Base-by-base conservation (phyloP, 2,113 vertebrate species). In the human (Homo sapiens) region DNA sequence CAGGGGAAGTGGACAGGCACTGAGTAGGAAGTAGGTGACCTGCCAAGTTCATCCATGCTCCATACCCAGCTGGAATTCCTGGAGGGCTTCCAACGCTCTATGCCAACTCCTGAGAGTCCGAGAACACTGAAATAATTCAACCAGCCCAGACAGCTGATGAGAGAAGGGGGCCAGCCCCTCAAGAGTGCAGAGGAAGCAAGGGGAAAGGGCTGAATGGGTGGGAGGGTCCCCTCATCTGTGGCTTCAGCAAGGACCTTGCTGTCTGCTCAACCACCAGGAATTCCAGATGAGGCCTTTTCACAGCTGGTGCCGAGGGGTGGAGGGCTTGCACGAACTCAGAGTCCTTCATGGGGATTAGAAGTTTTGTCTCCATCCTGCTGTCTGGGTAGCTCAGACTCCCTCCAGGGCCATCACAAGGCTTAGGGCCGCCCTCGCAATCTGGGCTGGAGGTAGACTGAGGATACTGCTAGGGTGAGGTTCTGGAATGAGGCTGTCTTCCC, bases 281-380 rank as follows among this genome's bases (percentile, higher is more conserved):
- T 30, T 90, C 85, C 76, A 50, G 64, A 55, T 2, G 48, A 84
- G 94, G 40, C 38, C 12, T n/a, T 4, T 0, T n/a, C 78, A 70
- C 75, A 75, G 81, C 85, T 90, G 94, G 40, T 18, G 27, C 40
- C 0, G 1, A n/a, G 50, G 18, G 55, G n/a, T 6, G 5, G 20
- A 12, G 17, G 7, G n/a, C 45, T 35, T 12, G 2, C 61, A 1
- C 0, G 4, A 72, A 43, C 93, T 75, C 90, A 2, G 38, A n/a
- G 16, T 55, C 72, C 95, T 94, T 79, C 66, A 27, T 17, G 90
- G 88, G 23, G 18, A 87, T 27, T n/a, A 83, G 32, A 45, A 45
- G 11, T 8, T 87, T 23, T 55, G 16, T 30, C 70, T 48, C 43
- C 9, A 1, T 5, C 73, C 72, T 2, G 5, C n/a, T 86, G 30